These are phyloP conservation scores for Cataglyphis albicans DNA, from an alignment of 2,888 invertebrate species.

Conservation along the genomic window DNA sequence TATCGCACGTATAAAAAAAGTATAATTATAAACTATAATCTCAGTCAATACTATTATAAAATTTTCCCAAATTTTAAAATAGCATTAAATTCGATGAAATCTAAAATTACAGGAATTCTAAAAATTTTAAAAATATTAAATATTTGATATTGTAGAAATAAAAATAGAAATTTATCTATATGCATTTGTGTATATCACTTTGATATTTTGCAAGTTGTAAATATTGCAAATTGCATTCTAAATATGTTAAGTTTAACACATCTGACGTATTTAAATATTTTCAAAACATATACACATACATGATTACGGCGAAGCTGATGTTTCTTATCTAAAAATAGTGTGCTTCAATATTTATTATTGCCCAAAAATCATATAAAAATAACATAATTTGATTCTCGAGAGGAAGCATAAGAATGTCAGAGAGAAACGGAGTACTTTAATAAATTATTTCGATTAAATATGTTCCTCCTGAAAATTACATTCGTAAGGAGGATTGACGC, in stretches of 20 bases:
- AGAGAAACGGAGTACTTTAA: neutral
- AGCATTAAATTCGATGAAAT: neutral
- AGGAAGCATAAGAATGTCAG: neutral
- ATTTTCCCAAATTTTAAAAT: neutral
- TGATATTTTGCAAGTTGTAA: neutral
- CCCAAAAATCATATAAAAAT: neutral
- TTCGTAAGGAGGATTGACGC: neutral
- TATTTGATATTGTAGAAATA: slow-evolving; percentile 2
- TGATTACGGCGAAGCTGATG: neutral
- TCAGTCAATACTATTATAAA: neutral
- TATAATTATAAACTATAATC: neutral
- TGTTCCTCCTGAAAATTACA: neutral
- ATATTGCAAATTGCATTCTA: neutral
- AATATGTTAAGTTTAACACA: slow-evolving; percentile 2
- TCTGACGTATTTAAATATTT: neutral
- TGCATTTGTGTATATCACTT: slow-evolving; percentile 8
- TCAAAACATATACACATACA: neutral
- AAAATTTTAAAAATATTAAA: neutral
- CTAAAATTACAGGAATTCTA: neutral
- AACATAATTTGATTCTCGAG: neutral
- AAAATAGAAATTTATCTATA: neutral
- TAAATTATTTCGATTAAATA: neutral
- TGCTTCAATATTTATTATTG: neutral
- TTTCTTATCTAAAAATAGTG: slow-evolving; percentile 7
- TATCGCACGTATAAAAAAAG: neutral